Percentiles rank a stretch among this genome's conserved stretches.
phyloP scores from a whole-genome alignment of 64 coral and sea anemone genomes.

The Hydrozoanthus tunicans region DNA sequence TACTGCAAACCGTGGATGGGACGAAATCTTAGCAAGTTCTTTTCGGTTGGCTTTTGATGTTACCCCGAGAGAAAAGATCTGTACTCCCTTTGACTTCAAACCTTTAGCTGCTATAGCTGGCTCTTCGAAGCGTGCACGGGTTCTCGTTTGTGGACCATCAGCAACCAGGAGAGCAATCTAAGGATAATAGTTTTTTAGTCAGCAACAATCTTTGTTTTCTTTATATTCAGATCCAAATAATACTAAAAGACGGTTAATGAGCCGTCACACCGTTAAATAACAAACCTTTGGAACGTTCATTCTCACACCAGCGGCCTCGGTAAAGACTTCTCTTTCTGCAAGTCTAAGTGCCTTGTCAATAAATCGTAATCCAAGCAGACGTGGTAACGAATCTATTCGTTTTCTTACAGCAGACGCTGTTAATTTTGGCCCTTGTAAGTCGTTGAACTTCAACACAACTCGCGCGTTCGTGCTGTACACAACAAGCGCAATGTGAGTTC shows the following conservation, averaged over 20 bases:
- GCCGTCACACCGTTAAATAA: background rate
- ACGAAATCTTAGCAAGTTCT: constrained; percentile 29
- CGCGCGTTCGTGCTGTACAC: constrained; percentile 25
- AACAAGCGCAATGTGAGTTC: constrained; percentile 28
- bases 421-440: background rate
- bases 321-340: constrained; percentile 28
- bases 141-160: constrained; percentile 27
- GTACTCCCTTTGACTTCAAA: constrained; percentile 40
- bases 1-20: constrained; percentile 1
- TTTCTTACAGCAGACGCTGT: constrained; percentile 3
- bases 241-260: background rate
- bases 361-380: constrained; percentile 24
- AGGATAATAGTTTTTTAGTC: background rate
- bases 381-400: constrained; percentile 32
- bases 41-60: background rate
- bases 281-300: constrained; percentile 37
- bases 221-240: background rate
- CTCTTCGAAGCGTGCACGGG: constrained; percentile 35
- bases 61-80: constrained; percentile 42
- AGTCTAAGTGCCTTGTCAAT: constrained; percentile 45
- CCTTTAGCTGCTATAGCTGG: constrained; percentile 46
- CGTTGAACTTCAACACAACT: constrained; percentile 36
- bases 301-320: constrained; percentile 15
- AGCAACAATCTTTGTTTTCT: no score
- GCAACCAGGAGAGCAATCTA: constrained; percentile 39